Evolutionary conservation across 1,140 invertebrate genomes (phyloP), one percentile per base, ranked within the genome.

Genomic region (Triops cancriformis): DNA sequence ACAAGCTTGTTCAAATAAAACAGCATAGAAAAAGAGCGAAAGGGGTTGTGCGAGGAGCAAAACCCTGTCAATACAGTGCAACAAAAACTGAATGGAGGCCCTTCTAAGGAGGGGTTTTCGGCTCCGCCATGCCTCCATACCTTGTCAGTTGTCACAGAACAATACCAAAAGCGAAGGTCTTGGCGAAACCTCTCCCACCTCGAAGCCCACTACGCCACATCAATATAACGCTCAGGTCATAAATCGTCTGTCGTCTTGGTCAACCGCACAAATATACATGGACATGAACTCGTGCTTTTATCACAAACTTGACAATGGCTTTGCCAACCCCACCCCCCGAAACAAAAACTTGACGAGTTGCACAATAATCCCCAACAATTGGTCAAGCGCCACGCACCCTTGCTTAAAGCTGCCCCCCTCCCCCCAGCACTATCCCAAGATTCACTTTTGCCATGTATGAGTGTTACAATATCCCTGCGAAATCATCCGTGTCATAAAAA

Each of bases 1-100:
- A 42, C 37, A 26, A 42, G n/a, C 74, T 75, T 41, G 43, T 42
- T 42, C 26, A 75, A 75, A 45, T 75, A 75, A 26, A 75, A 75
- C 12, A 75, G 31, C n/a, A 11, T 18, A 64, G 23, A 64, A 64
- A 64, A 18, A 23, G 23, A 64, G 18, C 6, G 23, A 23, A 64
- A 18, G 51, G 51, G 51, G 51, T 64, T 64, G 51, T 23, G 51
- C 51, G 51, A 64, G 51, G 51, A 64, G 51, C 51, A 10, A 64
- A 64, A 64, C 51, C n/a, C 51, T 64, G 51, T 64, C 51, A 64
- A 64, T 64, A 64, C 51, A 1, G 18, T 64, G 51, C 51, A 64
- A 64, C 51, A 64, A 64, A 64, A 64, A 64, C 51, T 64, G 51
- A 64, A 64, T 64, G 51, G 51, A 64, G 51, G 18, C 51, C 51